Evolutionary conservation across 1,140 invertebrate genomes (phyloP).

Genomic region (Vanessa atalanta): DNA sequence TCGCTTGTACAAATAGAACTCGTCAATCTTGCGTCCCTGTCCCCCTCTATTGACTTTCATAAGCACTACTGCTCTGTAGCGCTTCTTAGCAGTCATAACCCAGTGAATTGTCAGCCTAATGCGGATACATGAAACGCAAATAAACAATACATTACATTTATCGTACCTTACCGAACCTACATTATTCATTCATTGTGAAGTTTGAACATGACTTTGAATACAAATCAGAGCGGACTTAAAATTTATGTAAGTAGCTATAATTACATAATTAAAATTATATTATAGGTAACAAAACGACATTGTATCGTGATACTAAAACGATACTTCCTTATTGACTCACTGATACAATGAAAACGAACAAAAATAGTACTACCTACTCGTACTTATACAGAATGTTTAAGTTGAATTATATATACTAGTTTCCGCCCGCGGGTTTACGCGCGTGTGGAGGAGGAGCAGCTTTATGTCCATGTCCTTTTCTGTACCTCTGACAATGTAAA

Average conservation of each 20-base stretch:
- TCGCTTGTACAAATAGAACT: too few relatives aligned
- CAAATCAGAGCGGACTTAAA: background rate
- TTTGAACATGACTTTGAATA: background rate
- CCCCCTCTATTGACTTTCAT: too few relatives aligned
- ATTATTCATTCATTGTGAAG: background rate
- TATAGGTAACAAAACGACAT: background rate
- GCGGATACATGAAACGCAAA: constrained; percentile 1
- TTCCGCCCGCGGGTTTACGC: too few relatives aligned
- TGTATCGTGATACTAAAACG: background rate
- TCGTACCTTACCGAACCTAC: background rate
- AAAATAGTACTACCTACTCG: background rate
- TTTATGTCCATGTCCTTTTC: too few relatives aligned
- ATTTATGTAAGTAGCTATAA: background rate
- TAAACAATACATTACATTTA: background rate
- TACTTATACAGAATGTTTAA: too few relatives aligned
- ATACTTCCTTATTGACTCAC: constrained; percentile 1
- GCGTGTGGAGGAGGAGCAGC: too few relatives aligned
- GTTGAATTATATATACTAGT: too few relatives aligned
- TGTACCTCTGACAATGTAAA: too few relatives aligned
- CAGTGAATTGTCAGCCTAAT: background rate
- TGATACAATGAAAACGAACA: background rate
- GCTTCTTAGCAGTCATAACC: background rate
- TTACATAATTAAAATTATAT: background rate
- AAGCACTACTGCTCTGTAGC: too few relatives aligned
- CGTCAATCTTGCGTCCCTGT: background rate